A percentile compares a stretch with the other conserved stretches of the same genome.
These are phyloP conservation scores for Baronia brevicornis DNA, from an alignment of 2,888 invertebrate species.

Conservation along the genomic window DNA sequence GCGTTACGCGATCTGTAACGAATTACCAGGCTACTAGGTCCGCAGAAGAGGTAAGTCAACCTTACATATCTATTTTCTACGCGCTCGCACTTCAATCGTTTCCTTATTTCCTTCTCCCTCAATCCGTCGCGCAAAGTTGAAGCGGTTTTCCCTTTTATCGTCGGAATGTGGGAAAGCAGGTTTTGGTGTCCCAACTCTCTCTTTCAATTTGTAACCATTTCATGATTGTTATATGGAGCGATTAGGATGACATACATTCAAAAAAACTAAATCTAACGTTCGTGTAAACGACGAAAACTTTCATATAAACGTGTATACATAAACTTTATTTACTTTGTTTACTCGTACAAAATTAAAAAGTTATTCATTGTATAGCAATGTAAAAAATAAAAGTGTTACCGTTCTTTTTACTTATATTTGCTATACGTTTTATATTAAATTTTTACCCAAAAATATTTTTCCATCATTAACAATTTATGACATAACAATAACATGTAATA, in stretches of 20 bases:
- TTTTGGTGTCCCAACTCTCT: slow-evolving; percentile 68
- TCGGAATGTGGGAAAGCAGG: slow-evolving; percentile 70
- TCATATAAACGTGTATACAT: not conserved
- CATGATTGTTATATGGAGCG: slow-evolving; percentile 36
- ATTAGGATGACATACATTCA: too few relatives aligned
- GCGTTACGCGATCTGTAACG: slow-evolving; percentile 70
- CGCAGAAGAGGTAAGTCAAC: slow-evolving; percentile 53
- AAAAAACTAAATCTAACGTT: too few relatives aligned
- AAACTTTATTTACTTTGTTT: not conserved
- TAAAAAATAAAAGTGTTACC: too few relatives aligned
- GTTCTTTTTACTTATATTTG: too few relatives aligned
- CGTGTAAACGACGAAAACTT: too few relatives aligned
- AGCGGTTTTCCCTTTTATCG: slow-evolving; percentile 70
- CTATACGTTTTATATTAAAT: too few relatives aligned
- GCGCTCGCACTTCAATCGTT: slow-evolving; percentile 38
- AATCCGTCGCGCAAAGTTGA: slow-evolving; percentile 33
- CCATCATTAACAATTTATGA: too few relatives aligned
- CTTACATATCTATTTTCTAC: slow-evolving; percentile 50
- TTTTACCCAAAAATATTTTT: too few relatives aligned
- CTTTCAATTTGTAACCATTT: slow-evolving; percentile 65
- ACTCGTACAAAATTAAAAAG: not conserved
- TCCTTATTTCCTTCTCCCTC: slow-evolving; percentile 39
- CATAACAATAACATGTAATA: too few relatives aligned
- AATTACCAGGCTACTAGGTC: slow-evolving; percentile 63
- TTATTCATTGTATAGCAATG: too few relatives aligned